Percentiles rank a stretch among this genome's conserved stretches.
Evolutionary conservation across 2,888 invertebrate species (phyloP).

Genomic region (Caenorhabditis zanzibari): DNA sequence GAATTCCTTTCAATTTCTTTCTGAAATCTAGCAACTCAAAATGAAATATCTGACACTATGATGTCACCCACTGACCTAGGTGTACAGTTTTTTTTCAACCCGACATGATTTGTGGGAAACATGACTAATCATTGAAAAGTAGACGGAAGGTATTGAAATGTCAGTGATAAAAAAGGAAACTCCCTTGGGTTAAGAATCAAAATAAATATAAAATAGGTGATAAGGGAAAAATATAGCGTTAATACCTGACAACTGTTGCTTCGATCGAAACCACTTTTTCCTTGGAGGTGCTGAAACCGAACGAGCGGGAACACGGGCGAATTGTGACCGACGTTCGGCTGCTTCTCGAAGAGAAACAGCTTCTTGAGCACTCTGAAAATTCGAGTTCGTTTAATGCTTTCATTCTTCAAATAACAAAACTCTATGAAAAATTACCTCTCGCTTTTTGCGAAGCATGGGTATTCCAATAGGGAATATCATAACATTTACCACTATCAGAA

Average conservation of each 20-base stretch:
- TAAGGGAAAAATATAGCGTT: background rate
- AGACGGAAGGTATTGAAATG: background rate
- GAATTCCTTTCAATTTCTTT: too few species aligned
- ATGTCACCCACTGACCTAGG: background rate
- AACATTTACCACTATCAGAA: conserved; percentile 27
- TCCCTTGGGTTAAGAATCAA: background rate
- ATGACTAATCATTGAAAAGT: conserved; percentile 8
- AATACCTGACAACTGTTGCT: conserved; percentile 54
- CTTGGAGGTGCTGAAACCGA: conserved; percentile 73
- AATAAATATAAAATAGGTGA: background rate
- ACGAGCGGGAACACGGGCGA: conserved; percentile 64
- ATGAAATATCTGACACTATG: too few species aligned
- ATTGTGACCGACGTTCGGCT: conserved; percentile 69
- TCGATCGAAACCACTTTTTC: conserved; percentile 70
- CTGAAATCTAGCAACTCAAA: background rate
- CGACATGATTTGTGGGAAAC: conserved; percentile 1
- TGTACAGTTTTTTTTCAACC: background rate
- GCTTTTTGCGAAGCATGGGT: conserved; percentile 48
- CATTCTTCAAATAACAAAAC: background rate
- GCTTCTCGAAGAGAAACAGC: conserved; percentile 67
- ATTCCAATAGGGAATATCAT: conserved; percentile 67
- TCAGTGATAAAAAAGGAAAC: background rate
- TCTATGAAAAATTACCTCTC: conserved; percentile 33
- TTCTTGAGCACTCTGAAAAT: conserved; percentile 69
- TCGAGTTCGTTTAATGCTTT: background rate